phyloP scores from a whole-genome alignment of 2,113 vertebrate genomes.

The Apteryx owenii region DNA sequence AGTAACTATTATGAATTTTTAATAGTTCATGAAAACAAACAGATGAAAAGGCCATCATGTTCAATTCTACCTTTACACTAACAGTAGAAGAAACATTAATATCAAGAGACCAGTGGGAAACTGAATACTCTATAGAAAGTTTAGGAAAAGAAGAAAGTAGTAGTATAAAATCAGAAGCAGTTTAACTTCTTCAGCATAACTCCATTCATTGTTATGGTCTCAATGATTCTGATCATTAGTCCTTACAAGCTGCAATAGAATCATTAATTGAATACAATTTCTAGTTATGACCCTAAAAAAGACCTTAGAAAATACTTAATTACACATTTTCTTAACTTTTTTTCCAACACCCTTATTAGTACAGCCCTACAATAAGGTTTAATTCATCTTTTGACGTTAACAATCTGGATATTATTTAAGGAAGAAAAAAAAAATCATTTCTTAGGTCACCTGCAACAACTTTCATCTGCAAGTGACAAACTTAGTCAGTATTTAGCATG shows the following conservation, averaged over 20 bases:
- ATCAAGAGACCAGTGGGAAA: neutral
- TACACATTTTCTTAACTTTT: neutral
- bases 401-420: neutral
- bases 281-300: neutral
- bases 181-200: neutral
- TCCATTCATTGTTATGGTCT: neutral
- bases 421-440: neutral
- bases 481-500: neutral
- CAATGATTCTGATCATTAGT: neutral
- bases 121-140: neutral
- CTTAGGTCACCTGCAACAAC: neutral
- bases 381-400: neutral
- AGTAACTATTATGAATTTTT: neutral
- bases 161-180: neutral
- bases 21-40: neutral
- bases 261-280: neutral
- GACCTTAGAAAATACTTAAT: neutral
- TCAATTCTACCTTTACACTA: neutral
- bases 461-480: neutral
- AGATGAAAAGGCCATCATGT: neutral
- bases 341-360: neutral
- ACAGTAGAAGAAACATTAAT: neutral
- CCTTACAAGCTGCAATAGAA: neutral
- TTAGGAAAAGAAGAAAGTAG: neutral
- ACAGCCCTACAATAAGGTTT: neutral